These are phyloP conservation scores for Conus betulinus DNA, from an alignment of 1,140 invertebrate species.

Conservation along the genomic window DNA sequence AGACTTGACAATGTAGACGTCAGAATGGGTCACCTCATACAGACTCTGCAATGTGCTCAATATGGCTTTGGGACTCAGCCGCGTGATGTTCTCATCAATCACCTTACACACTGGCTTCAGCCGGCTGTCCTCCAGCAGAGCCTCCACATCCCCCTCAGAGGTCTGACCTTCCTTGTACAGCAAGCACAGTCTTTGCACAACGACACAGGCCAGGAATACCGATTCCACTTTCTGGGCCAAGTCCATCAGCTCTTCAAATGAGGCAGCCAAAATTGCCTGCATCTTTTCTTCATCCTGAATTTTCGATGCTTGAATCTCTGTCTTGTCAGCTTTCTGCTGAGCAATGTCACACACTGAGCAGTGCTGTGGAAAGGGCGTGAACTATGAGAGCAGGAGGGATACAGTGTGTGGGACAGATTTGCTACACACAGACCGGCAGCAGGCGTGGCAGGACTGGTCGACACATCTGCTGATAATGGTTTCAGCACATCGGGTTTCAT, in stretches of 20 bases:
- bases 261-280: neutral
- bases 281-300: constrained; percentile 11
- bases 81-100: constrained; percentile 10
- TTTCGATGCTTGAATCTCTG: neutral
- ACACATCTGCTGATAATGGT: too few relatives aligned
- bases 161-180: constrained; percentile 8
- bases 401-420: neutral
- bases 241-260: constrained; percentile 2
- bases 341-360: neutral
- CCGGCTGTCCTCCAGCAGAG: neutral
- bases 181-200: constrained; percentile 4
- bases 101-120: neutral
- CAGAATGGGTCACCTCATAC: constrained; percentile 13
- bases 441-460: neutral
- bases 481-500: neutral
- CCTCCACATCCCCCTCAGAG: neutral
- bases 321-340: neutral
- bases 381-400: neutral
- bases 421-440: neutral
- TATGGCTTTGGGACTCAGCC: constrained; percentile 1
- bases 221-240: neutral
- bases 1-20: constrained; percentile 13
- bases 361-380: neutral
- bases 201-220: neutral
- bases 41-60: neutral